These are phyloP conservation scores for Tolmerus cingulatus DNA, from an alignment of 2,888 invertebrate species.

Conservation along the genomic window DNA sequence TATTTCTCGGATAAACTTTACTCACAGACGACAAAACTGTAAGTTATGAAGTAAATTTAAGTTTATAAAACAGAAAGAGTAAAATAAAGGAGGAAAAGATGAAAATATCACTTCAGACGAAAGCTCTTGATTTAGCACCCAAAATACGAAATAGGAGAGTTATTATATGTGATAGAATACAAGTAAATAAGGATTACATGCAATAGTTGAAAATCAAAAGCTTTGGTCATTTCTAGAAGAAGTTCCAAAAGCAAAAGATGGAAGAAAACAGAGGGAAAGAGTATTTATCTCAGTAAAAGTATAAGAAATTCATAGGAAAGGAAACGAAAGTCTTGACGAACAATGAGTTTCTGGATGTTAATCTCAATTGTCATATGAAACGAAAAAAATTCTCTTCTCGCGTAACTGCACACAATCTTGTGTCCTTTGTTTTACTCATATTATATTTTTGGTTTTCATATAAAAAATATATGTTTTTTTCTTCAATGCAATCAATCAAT, in stretches of 20 bases:
- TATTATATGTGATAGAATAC: neutral
- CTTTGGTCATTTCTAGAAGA: slow-evolving; percentile 13
- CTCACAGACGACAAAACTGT: slow-evolving; percentile 48
- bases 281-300: neutral
- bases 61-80: slow-evolving; percentile 14
- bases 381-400: slow-evolving; percentile 1
- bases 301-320: neutral
- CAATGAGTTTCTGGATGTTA: slow-evolving; percentile 22
- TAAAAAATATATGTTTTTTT: slow-evolving; percentile 33
- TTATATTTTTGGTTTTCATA: slow-evolving; percentile 1
- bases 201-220: slow-evolving; percentile 21
- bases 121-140: slow-evolving; percentile 23
- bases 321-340: slow-evolving; percentile 8
- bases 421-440: neutral
- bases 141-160: neutral
- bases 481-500: slow-evolving; percentile 36
- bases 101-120: neutral
- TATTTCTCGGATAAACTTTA: slow-evolving; percentile 16
- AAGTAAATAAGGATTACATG: neutral
- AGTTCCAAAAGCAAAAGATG: neutral
- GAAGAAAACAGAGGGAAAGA: neutral
- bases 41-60: slow-evolving; percentile 49
- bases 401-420: neutral
- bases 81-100: neutral
- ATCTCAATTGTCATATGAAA: slow-evolving; percentile 9